phyloP scores from a whole-genome alignment of 2,797 vertebrate genomes.

The Bufotes viridis region DNA sequence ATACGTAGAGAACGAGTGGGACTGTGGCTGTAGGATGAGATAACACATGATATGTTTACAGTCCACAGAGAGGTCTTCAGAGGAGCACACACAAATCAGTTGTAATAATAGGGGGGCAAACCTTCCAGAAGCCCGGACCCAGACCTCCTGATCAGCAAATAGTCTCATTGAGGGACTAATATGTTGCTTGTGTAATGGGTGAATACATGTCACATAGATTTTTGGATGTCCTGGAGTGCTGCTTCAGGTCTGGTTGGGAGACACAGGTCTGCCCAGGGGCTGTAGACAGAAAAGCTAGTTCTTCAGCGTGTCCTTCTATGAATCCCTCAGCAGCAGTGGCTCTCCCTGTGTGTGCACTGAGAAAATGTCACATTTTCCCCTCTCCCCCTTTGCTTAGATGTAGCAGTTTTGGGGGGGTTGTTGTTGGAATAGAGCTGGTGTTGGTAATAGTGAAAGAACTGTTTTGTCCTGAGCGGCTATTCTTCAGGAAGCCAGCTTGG shows the following conservation, averaged over 20 bases:
- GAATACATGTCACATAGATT: too few relatives aligned
- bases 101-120: too few relatives aligned
- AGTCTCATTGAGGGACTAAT: too few relatives aligned
- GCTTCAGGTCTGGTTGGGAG: too few relatives aligned
- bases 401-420: constrained; percentile 66
- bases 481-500: constrained; percentile 64
- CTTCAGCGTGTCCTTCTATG: not conserved
- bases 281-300: too few relatives aligned
- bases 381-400: constrained; percentile 60
- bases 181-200: too few relatives aligned
- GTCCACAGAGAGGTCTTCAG: too few relatives aligned
- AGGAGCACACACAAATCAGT: too few relatives aligned
- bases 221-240: too few relatives aligned
- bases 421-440: not conserved
- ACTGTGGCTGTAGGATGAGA: not conserved
- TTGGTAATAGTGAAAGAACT: constrained; percentile 67
- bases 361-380: not conserved
- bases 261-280: too few relatives aligned
- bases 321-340: not conserved
- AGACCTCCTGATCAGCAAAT: too few relatives aligned
- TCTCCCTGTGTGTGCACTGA: not conserved
- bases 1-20: not conserved
- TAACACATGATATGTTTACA: not conserved
- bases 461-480: constrained; percentile 61
- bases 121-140: too few relatives aligned